Conservation (phyloP, 1,140 invertebrate species). For the Solenopsis invicta region DNA sequence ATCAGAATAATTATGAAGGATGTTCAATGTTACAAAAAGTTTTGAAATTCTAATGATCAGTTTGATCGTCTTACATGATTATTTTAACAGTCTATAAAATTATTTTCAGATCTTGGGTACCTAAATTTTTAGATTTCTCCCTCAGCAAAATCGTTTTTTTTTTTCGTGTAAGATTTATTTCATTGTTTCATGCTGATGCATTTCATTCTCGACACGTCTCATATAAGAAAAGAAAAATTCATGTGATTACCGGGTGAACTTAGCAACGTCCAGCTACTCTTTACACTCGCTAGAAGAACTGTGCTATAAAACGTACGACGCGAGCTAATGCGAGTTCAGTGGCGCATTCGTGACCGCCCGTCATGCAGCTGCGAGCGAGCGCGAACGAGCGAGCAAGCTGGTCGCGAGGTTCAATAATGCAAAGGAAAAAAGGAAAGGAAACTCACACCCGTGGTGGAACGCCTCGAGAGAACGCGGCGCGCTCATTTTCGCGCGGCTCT, state of each 20-base stretch:
- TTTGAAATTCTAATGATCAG: too few relatives aligned
- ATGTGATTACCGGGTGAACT: neutral
- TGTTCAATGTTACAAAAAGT: too few relatives aligned
- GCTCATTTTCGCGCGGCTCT: conserved; percentile 77
- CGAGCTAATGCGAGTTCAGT: conserved; percentile 35
- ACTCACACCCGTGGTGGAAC: conserved; percentile 55
- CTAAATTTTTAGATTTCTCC: too few relatives aligned
- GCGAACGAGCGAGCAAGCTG: neutral
- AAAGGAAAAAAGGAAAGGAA: conserved; percentile 22
- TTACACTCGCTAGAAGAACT: conserved; percentile 3
- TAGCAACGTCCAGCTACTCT: conserved; percentile 14
- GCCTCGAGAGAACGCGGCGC: conserved; percentile 59
- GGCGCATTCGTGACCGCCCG: conserved; percentile 52
- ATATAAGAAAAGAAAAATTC: neutral
- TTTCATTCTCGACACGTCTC: neutral
- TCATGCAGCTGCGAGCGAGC: conserved; percentile 50
- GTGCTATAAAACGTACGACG: conserved; percentile 30
- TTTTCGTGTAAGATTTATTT: neutral
- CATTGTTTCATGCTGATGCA: neutral
- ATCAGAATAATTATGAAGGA: too few relatives aligned
- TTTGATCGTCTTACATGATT: too few relatives aligned
- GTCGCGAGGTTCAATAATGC: conserved; percentile 44
- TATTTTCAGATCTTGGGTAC: too few relatives aligned
- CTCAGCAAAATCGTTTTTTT: too few relatives aligned
- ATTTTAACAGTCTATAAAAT: too few relatives aligned